phyloP scores from a whole-genome alignment of 2,113 vertebrate species.

The Platycercus adscitus region DNA sequence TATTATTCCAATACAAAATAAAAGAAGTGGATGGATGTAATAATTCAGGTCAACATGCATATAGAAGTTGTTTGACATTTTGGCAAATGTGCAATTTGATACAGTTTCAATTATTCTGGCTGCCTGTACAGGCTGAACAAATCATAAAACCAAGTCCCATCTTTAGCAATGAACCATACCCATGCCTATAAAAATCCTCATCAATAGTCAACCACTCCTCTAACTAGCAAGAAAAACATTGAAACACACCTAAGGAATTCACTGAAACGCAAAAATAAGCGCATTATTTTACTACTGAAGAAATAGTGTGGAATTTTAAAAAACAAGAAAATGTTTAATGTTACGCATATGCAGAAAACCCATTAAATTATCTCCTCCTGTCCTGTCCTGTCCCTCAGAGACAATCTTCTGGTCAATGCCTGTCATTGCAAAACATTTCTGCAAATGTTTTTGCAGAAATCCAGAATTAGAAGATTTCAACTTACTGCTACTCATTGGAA shows the following conservation, averaged over 20 bases:
- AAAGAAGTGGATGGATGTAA: not conserved
- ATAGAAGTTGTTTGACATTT: not conserved
- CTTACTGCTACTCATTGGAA: not conserved
- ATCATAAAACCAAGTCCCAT: not conserved
- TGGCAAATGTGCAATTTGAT: not conserved
- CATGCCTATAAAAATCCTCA: not conserved
- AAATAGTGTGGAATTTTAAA: not conserved
- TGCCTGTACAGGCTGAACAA: not conserved
- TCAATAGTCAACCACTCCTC: not conserved
- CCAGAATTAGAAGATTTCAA: not conserved
- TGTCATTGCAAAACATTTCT: not conserved
- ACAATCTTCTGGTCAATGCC: not conserved
- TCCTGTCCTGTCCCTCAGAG: not conserved
- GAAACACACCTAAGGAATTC: not conserved
- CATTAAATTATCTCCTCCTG: not conserved
- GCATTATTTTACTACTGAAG: not conserved
- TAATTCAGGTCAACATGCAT: not conserved
- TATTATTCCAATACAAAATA: not conserved
- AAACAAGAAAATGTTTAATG: not conserved
- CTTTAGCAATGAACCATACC: not conserved
- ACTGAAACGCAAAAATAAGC: not conserved
- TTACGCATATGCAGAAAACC: not conserved
- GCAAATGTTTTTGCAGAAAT: not conserved
- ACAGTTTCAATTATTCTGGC: not conserved
- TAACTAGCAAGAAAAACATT: not conserved